Evolutionary conservation across 2,888 invertebrate species (phyloP).

Genomic region (Acanthosoma haemorrhoidale): DNA sequence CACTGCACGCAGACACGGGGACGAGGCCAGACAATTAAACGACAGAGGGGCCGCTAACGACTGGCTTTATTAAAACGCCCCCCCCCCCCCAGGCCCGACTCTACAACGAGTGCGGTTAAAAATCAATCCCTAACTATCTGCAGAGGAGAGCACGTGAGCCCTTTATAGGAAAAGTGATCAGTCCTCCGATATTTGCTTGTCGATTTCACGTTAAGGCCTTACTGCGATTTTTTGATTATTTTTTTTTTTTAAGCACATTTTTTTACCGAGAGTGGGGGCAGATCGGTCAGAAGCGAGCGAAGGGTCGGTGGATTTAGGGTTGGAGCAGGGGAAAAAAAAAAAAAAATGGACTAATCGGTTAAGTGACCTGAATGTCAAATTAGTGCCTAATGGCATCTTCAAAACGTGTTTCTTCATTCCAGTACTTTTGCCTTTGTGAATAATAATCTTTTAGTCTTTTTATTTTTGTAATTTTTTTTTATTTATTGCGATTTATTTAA

Average conservation of each 20-base stretch:
- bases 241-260: neutral
- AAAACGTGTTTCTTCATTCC: neutral
- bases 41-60: neutral
- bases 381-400: neutral
- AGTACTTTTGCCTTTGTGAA: no score
- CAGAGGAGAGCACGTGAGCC: neutral
- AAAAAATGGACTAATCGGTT: neutral
- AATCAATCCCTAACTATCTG: neutral
- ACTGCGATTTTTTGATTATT: neutral
- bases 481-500: no score
- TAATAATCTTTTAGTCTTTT: no score
- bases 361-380: neutral
- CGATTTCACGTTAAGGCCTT: slow-evolving; percentile 3
- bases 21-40: neutral
- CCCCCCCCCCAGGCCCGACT: neutral
- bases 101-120: neutral
- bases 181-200: neutral
- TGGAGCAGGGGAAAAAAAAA: neutral
- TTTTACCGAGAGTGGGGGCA: neutral
- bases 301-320: neutral
- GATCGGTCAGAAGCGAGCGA: neutral
- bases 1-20: no score
- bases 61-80: neutral
- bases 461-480: no score
- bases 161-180: slow-evolving; percentile 21